Base-by-base conservation (phyloP, 53 echinoderm and acorn worm genomes). In the Paracentrotus lividus region DNA sequence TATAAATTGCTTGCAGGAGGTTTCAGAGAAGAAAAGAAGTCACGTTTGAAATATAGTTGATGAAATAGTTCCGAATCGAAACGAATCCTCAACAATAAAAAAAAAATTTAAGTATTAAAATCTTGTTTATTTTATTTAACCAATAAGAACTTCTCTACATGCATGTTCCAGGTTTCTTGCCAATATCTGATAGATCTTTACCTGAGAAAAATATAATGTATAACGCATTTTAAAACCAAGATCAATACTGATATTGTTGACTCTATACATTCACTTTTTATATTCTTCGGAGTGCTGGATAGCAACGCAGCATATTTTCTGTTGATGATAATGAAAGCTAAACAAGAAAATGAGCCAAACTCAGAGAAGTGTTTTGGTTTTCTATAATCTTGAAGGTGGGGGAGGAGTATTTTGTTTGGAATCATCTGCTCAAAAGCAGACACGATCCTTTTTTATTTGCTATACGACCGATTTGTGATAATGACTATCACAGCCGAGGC, bases 11-110 rank as follows among this genome's bases (percentile, higher is more conserved):
- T 47, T 81, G 5, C n/a, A 12, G 44, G 27, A 47, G 47, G 26
- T 81, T 47, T 38, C 27, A 81, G 81, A 81, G n/a, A n/a, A n/a
- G n/a, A n/a, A n/a, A n/a, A 45, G 47, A 81, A 81, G 81, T 81
- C 81, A 81, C 81, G 81, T 81, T 45, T 81, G 47, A 47, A 24
- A 81, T 12, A 21, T 3, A 8, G 24, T 45, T n/a, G 47, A 81
- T 81, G 12, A 49, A 81, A 81, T 81, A 47, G 81, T 81, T 81
- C 81, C 81, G 81, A n/a, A 47, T 81, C 81, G 81, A 81, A 81
- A 81, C 81, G 49, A 81, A 47, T 2, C 8, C 5, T 9, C 26
- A 24, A 10, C 3, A 47, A 81, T 81, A 6, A 49, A 81, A 81
- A 8, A n/a, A n/a, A n/a, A n/a, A n/a, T n/a, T n/a, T n/a, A n/a